A percentile compares a stretch with the other conserved stretches of the same genome.
phyloP scores from a whole-genome alignment of 1,140 invertebrate genomes.

The Bombus soroeensis region DNA sequence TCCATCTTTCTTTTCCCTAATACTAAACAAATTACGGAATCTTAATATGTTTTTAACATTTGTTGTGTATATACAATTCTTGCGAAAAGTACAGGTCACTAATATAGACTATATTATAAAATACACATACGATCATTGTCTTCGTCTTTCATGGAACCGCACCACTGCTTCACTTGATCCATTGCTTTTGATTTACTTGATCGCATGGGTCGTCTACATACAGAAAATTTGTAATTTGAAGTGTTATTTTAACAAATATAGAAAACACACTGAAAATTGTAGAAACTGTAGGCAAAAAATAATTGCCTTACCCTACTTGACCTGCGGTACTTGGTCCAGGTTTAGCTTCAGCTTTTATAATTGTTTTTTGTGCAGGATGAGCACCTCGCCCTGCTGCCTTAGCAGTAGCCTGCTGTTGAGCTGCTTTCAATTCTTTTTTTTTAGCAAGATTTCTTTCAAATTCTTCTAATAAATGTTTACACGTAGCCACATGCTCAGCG shows the following conservation, averaged over 20 bases:
- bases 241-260: slow-evolving; percentile 4
- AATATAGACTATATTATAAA: background rate
- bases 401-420: slow-evolving; percentile 79
- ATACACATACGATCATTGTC: slow-evolving; percentile 79
- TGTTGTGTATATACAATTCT: background rate
- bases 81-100: background rate
- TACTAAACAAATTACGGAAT: slow-evolving; percentile 48
- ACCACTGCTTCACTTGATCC: slow-evolving; percentile 93
- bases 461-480: slow-evolving; percentile 89
- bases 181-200: slow-evolving; percentile 91
- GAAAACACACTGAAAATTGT: background rate
- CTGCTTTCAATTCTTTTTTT: slow-evolving; percentile 88
- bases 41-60: background rate
- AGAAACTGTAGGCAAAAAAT: slow-evolving; percentile 3
- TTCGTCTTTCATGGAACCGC: slow-evolving; percentile 87
- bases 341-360: slow-evolving; percentile 76
- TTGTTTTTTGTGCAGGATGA: slow-evolving; percentile 72
- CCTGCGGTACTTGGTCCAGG: slow-evolving; percentile 78
- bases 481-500: slow-evolving; percentile 87
- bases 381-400: slow-evolving; percentile 70
- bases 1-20: slow-evolving; percentile 79
- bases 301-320: slow-evolving; percentile 74
- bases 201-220: slow-evolving; percentile 86
- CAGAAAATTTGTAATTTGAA: background rate
- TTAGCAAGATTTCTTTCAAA: slow-evolving; percentile 91